Evolutionary conservation across 2,797 vertebrate genomes (phyloP), one percentile per base, ranked within the genome.

Genomic region (Selene dorsalis): DNA sequence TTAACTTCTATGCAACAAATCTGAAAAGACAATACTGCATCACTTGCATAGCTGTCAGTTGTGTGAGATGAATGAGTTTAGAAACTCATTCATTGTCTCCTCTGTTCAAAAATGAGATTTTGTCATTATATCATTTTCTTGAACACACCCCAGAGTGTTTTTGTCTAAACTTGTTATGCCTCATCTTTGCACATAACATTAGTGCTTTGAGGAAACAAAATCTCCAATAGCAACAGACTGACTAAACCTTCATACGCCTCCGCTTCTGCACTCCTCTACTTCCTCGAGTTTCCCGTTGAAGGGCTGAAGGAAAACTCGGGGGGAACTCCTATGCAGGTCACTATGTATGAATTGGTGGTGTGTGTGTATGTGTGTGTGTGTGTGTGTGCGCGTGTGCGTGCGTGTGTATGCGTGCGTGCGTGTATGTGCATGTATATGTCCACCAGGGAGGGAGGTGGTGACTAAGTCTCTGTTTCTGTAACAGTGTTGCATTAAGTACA

Each of bases 251-350:
- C 59, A 63, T 35, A 78, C 68, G 20, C 58, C 70, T 76, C 66
- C n/a, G 69, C 47, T 4, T 72, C 47, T 60, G 68, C 47, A 30
- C 64, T 69, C 43, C 32, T 75, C 57, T 50, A 11, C 12, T 16
- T 64, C 66, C 47, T 66, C 64, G 18, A 7, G 35, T 41, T 61
- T 28, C 20, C 45, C 22, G 6, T 2, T 43, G 52, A 30, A n/a
- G 65, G 22, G 38, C 64, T 39, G 52, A 55, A 56, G 65, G 50
- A 43, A 22, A 56, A 43, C 32, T 66, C 32, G 18, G 11, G 75
- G 78, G 82, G 61, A 87, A 84, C 73, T 85, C 80, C 80, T 65
- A 61, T 74, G 47, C 84, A 82, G 85, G 80, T 87, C 83, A 78
- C 75, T 68, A 11, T 70, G 56, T 74, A 74, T 78, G 58, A 69